Percentiles rank a stretch among this genome's conserved stretches.
Conservation (phyloP, 2,113 vertebrate genomes). For the Pelusios castaneus region DNA sequence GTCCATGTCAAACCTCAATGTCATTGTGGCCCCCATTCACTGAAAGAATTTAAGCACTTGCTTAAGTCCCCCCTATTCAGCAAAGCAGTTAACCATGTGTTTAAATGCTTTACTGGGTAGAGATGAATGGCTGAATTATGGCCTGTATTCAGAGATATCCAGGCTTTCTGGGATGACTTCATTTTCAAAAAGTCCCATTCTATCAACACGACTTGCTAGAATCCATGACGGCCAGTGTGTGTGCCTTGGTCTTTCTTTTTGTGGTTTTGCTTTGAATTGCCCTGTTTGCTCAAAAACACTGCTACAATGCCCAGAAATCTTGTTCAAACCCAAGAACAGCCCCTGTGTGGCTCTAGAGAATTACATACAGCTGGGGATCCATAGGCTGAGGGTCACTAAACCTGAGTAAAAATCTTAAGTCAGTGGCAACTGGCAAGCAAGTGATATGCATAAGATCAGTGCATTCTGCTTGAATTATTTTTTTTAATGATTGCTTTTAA, state of each 20-base stretch:
- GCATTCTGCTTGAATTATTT: not conserved
- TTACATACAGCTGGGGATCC: not conserved
- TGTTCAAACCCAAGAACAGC: not conserved
- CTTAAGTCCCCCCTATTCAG: not conserved
- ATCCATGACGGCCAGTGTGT: accelerated
- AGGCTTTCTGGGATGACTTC: not conserved
- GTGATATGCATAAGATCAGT: slow-evolving; percentile 13
- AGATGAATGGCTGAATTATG: not conserved
- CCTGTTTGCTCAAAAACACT: not conserved
- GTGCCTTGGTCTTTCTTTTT: not conserved
- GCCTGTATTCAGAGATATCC: not conserved
- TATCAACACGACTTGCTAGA: not conserved
- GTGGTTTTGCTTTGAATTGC: not conserved
- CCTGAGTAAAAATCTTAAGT: accelerated
- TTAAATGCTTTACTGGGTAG: not conserved
- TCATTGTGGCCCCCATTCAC: accelerated
- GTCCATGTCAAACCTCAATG: not conserved
- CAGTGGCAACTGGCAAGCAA: not conserved
- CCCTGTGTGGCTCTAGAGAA: slow-evolving; percentile 15
- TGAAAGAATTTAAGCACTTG: accelerated
- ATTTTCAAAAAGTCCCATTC: accelerated
- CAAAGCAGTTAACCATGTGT: accelerated
- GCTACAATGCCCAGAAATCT: not conserved
- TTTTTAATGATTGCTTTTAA: slow-evolving; percentile 46
- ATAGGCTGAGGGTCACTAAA: not conserved